Base-by-base conservation (phyloP, 2,888 invertebrate genomes). In the Papilio demoleus region DNA sequence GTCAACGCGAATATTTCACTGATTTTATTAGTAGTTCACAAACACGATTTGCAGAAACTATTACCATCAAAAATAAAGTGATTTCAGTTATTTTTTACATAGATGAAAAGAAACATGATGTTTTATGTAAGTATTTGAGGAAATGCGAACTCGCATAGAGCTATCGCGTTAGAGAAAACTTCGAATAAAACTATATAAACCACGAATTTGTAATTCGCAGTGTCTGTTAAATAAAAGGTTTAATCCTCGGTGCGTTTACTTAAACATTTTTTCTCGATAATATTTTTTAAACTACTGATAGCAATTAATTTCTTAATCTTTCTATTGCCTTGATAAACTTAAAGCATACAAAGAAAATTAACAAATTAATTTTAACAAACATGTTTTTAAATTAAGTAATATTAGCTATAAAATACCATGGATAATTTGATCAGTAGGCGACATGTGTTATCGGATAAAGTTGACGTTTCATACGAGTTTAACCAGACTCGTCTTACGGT, bases 1-100 rank as follows among this genome's bases (percentile, higher is more conserved):
- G 86, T 85, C 88, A 87, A 82, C 85, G 83, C 84, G 85, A 87
- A 86, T 87, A 80, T 80, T 77, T 81, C 83, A 82, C 85, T 87
- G 85, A 85, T 84, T 88, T 75, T 40, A n/a, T n/a, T n/a, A n/a
- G n/a, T n/a, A n/a, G 70, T 68, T 67, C 42, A n/a, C n/a, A n/a
- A 19, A 8, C 12, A 22, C 47, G 47, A 22, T 3, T 0, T 22
- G 11, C 2, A 5, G 12, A 19, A 47, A 47, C 4, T 31, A 11
- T 45, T 45, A 45, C 17, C 19, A 47, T 22, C 4, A 47, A 19
- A 47, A 9, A 22, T 17, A 4, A 11, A 4, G 68, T 72, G 73
- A 74, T 74, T n/a, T n/a, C 74, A 70, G 64, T 58, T 61, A 56
- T 47, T 11, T 24, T 42, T 66, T 36, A 47, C n/a, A 59, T 12